Percentiles rank a stretch among this genome's conserved stretches.
Evolutionary conservation across 2,888 invertebrate species (phyloP).

Genomic region (Lacanobia wlatinum): DNA sequence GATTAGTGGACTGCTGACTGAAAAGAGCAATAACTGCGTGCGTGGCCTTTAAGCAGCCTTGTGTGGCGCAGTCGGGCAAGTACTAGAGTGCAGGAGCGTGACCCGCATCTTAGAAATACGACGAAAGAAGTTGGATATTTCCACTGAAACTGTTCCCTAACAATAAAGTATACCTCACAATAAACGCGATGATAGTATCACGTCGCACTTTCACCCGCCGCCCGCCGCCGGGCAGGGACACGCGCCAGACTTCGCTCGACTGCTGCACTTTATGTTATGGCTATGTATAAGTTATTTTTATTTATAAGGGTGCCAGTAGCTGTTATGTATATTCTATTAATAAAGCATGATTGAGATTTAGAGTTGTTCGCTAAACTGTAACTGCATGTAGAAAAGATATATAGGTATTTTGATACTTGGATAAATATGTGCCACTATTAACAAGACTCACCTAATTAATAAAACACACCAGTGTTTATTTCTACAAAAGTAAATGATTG

Average conservation of each 20-base stretch:
- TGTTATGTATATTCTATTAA: conserved; percentile 22
- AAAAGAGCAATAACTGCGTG: conserved; percentile 23
- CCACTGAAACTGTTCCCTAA: not conserved
- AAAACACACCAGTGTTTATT: conserved; percentile 7
- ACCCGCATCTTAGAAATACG: not conserved
- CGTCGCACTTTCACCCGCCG: not conserved
- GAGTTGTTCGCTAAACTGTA: not conserved
- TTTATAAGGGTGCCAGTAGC: conserved; percentile 27
- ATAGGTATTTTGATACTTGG: conserved; percentile 20
- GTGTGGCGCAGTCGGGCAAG: conserved; percentile 15
- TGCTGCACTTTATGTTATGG: conserved; percentile 1
- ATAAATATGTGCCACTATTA: not conserved
- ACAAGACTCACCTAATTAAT: not conserved
- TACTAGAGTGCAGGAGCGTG: not conserved
- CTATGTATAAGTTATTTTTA: conserved; percentile 13
- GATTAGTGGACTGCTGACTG: conserved; percentile 24
- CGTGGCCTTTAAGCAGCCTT: conserved; percentile 15
- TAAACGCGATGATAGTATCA: not conserved
- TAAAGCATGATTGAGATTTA: conserved; percentile 4
- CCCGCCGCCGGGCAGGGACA: not conserved
- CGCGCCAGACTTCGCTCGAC: not conserved
- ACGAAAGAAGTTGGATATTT: not conserved
- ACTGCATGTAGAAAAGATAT: conserved; percentile 9
- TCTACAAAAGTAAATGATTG: not conserved
- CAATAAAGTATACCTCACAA: not conserved